phyloP scores from a whole-genome alignment of 2,113 vertebrate species.

The Sapayoa aenigma region DNA sequence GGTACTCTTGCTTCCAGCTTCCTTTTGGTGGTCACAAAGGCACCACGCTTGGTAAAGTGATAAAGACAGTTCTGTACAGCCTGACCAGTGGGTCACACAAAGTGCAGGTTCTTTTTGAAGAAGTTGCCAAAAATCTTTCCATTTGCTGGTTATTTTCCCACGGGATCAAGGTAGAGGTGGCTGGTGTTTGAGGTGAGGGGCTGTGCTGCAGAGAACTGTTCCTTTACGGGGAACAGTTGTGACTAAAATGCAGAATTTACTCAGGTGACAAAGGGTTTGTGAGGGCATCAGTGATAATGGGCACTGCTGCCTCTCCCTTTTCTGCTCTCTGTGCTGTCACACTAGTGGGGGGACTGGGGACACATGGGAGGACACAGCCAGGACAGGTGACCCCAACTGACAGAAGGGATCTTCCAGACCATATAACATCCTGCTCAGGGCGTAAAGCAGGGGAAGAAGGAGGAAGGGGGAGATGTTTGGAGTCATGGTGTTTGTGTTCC shows the following conservation, averaged over 20 bases:
- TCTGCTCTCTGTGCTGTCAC: no score
- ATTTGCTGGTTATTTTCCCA: neutral
- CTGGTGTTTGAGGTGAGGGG: neutral
- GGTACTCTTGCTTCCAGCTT: neutral
- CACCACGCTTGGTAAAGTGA: neutral
- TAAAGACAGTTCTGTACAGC: neutral
- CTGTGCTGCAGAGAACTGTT: neutral
- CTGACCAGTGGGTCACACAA: neutral
- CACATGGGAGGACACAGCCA: no score
- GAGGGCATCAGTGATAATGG: neutral
- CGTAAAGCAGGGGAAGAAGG: neutral
- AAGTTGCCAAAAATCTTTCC: neutral
- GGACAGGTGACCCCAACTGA: no score
- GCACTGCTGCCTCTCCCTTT: no score
- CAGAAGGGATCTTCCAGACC: no score
- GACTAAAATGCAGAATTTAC: neutral
- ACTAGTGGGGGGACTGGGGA: no score
- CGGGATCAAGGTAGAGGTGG: fast-evolving
- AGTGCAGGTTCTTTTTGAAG: neutral
- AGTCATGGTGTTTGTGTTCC: neutral
- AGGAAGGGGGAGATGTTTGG: neutral
- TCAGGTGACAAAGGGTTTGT: neutral
- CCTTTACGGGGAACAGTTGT: neutral
- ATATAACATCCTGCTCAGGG: no score
- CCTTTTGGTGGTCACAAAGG: neutral